Evolutionary conservation across 2,113 vertebrate species (phyloP).

Genomic region (Passer montanus): DNA sequence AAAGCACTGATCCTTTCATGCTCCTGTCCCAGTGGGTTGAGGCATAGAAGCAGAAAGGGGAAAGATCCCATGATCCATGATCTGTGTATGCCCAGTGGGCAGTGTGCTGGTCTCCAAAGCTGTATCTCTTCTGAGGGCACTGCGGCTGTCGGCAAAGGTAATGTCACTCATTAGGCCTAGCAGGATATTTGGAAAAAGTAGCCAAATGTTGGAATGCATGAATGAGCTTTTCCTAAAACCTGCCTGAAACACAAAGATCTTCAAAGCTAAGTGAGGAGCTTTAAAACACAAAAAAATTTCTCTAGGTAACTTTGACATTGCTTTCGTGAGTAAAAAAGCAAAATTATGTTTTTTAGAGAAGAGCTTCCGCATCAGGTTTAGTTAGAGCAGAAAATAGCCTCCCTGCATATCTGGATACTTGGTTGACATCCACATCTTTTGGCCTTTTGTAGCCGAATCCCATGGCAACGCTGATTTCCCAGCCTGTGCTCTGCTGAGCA

Average conservation of each 20-base stretch:
- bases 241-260: background rate
- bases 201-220: background rate
- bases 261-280: background rate
- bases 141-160: background rate
- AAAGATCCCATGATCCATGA: background rate
- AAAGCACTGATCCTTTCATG: background rate
- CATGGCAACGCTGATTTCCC: conserved; percentile 26
- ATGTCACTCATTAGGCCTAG: background rate
- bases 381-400: background rate
- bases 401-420: background rate
- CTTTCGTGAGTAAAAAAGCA: background rate
- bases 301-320: background rate
- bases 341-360: background rate
- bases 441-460: background rate
- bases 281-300: background rate
- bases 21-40: background rate
- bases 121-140: background rate
- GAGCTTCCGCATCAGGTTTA: background rate
- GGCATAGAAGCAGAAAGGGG: background rate
- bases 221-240: background rate
- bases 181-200: background rate
- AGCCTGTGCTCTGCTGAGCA: background rate
- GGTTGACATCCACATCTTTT: conserved; percentile 13
- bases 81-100: background rate
- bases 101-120: background rate